Percentiles rank a stretch among this genome's conserved stretches.
Conservation (phyloP, 2,113 vertebrate genomes). For the Zapornia atra region DNA sequence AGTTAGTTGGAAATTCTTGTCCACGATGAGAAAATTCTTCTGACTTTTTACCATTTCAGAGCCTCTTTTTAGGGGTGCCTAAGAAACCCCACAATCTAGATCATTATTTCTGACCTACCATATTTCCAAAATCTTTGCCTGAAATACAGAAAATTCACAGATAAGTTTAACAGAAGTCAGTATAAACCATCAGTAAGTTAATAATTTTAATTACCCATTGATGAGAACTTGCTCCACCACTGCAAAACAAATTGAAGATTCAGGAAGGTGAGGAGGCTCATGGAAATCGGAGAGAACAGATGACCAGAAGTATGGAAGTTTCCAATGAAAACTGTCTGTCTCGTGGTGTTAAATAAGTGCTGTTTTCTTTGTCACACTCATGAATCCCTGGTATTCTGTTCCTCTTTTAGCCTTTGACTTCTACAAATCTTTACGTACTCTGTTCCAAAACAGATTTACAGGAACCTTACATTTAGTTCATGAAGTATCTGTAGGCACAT, state of each 20-base stretch:
- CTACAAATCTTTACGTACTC: background rate
- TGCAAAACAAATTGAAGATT: background rate
- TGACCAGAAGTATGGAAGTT: background rate
- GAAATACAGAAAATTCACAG: background rate
- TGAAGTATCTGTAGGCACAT: background rate
- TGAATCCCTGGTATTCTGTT: background rate
- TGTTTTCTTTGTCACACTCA: background rate
- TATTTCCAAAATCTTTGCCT: background rate
- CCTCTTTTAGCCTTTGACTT: background rate
- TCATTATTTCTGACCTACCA: background rate
- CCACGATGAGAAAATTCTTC: background rate
- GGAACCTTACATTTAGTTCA: background rate
- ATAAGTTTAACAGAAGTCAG: background rate
- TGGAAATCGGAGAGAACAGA: background rate
- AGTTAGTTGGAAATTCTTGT: background rate
- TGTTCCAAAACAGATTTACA: background rate
- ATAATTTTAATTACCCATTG: background rate
- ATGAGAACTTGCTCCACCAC: background rate
- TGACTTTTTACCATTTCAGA: background rate
- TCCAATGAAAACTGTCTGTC: background rate
- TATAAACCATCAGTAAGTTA: background rate
- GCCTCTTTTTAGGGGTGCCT: background rate
- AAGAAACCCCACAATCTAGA: background rate
- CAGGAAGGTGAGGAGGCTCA: background rate
- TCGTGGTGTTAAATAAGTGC: background rate